These are phyloP conservation scores for Rotaria magnacalcarata DNA, from an alignment of 2,888 invertebrate genomes.

Conservation along the genomic window DNA sequence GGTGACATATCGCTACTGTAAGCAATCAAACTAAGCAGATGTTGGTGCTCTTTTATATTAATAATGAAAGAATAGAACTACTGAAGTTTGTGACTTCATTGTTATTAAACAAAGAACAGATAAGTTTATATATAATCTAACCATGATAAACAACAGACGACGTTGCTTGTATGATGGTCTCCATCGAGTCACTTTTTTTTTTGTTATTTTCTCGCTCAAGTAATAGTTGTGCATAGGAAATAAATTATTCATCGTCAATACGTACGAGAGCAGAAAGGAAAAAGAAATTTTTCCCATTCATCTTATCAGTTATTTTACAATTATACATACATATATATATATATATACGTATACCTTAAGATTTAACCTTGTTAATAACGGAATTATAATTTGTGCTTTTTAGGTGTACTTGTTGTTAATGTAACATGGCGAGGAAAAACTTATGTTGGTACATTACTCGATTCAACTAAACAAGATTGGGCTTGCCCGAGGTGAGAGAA, in stretches of 20 bases:
- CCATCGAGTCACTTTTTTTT: background rate
- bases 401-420: constrained; percentile 87
- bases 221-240: background rate
- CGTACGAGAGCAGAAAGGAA: background rate
- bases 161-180: background rate
- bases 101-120: background rate
- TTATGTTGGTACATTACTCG: constrained; percentile 89
- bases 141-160: background rate
- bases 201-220: background rate
- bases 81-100: background rate
- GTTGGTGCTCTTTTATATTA: background rate
- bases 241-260: background rate
- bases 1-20: background rate
- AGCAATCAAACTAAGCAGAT: background rate
- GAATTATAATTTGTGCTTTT: background rate
- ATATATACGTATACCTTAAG: background rate
- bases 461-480: constrained; percentile 56
- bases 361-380: no score
- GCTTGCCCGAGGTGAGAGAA: constrained; percentile 38
- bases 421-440: constrained; percentile 98
- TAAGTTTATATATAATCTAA: background rate
- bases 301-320: background rate
- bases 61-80: background rate
- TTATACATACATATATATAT: background rate
- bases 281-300: background rate